Evolutionary conservation across 2,113 vertebrate genomes (phyloP), one percentile per base, ranked within the genome.

Genomic region (Proterorhinus semilunaris): DNA sequence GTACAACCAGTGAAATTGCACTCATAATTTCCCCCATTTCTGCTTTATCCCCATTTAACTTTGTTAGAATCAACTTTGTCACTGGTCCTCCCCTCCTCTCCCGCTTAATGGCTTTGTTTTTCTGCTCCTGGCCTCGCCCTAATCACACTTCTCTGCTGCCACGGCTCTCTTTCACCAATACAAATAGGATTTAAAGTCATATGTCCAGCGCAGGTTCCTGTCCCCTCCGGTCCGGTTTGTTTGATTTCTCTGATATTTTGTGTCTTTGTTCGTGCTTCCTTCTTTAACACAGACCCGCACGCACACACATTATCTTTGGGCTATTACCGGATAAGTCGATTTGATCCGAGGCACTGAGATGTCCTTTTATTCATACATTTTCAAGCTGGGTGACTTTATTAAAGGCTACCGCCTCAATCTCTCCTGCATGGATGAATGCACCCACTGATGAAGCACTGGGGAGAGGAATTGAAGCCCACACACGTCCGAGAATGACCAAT

Each of bases 151-250:
- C 91, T 90, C 90, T 92, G 92, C 93, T 89, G 87, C 91, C 93
- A 91, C 91, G 88, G 94, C 94, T 95, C 94, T 93, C 90, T 94
- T 95, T 95, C 91, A 95, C 95, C 95, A 93, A 96, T 96, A 96
- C 95, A 97, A 96, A 98, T 94, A 94, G 94, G 94, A 96, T 96
- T 95, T 94, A 94, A 94, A 95, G 94, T 95, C 96, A 94, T 94
- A 94, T 94, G 93, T 95, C 91, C 86, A 91, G 93, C 93, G 91
- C 92, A 93, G 94, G 93, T 93, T 94, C 90, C 92, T 91, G 93
- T 94, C 94, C 93, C 88, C 93, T 91, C 87, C 91, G 94, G 94
- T 94, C 93, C 91, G 86, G 92, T 95, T 93, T 93, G 94, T 93
- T 94, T 94, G 94, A 94, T 93, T 90, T 92, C 88, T 90, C 87